Percentiles rank a stretch among this genome's conserved stretches.
Evolutionary conservation across 2,113 vertebrate genomes (phyloP).

Genomic region (Larimichthys polyactis): DNA sequence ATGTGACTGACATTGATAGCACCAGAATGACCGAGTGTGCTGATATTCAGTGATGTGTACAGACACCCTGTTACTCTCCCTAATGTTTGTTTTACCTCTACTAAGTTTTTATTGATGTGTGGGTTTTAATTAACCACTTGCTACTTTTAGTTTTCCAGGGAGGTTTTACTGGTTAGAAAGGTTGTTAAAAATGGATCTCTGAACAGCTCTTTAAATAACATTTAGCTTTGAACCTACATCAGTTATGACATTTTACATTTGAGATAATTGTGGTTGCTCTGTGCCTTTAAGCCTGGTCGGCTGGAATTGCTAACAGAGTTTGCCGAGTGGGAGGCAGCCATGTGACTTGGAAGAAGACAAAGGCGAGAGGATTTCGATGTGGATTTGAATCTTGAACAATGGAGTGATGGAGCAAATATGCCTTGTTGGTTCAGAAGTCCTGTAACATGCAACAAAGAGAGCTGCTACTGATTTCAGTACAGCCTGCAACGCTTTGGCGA

Average conservation of each 20-base stretch:
- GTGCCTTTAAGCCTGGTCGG: background rate
- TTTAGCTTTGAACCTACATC: slow-evolving; percentile 28
- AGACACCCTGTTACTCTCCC: slow-evolving; percentile 23
- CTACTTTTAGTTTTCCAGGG: slow-evolving; percentile 28
- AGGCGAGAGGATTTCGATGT: slow-evolving; percentile 59
- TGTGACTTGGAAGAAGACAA: slow-evolving; percentile 63
- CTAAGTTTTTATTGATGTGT: slow-evolving; percentile 46
- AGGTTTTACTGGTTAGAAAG: slow-evolving; percentile 18
- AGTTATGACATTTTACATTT: slow-evolving; percentile 12
- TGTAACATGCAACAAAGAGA: slow-evolving; percentile 46
- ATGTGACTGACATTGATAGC: slow-evolving; percentile 73
- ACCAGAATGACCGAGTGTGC: slow-evolving; percentile 30
- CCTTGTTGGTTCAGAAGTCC: slow-evolving; percentile 57
- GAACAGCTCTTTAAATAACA: slow-evolving; percentile 23
- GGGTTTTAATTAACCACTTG: slow-evolving; percentile 37
- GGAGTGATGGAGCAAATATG: slow-evolving; percentile 65
- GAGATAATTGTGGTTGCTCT: slow-evolving; percentile 21
- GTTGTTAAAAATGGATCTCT: slow-evolving; percentile 19
- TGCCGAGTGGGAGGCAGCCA: slow-evolving; percentile 50
- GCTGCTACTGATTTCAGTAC: slow-evolving; percentile 44
- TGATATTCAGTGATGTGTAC: slow-evolving; percentile 42
- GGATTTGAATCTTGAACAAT: slow-evolving; percentile 69
- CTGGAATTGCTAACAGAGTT: slow-evolving; percentile 28
- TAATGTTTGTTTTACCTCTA: slow-evolving; percentile 51
- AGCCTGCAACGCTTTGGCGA: slow-evolving; percentile 5